phyloP scores from a whole-genome alignment of 2,113 vertebrate species.

The Pterocles gutturalis region DNA sequence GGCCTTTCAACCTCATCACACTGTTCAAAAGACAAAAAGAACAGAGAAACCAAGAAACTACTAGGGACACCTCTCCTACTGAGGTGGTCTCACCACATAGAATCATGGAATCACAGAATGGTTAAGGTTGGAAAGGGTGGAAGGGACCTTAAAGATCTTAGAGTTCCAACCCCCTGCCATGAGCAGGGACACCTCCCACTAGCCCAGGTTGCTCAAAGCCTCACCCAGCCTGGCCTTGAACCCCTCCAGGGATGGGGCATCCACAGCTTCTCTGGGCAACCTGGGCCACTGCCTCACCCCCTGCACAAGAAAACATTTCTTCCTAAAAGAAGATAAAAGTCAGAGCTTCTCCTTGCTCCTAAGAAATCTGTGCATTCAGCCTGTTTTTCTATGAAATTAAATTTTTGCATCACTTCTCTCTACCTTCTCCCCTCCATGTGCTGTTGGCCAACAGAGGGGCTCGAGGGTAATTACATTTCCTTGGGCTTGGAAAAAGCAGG shows the following conservation, averaged over 20 bases:
- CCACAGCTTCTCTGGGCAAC: no score
- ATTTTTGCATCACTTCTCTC: not conserved
- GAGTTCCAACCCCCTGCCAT: no score
- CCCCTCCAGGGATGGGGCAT: no score
- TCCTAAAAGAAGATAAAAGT: not conserved
- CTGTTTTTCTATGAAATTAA: not conserved
- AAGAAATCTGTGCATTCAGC: not conserved
- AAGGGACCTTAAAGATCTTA: no score
- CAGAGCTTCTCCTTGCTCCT: not conserved
- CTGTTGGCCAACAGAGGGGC: not conserved
- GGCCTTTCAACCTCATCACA: not conserved
- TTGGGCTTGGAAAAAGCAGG: not conserved
- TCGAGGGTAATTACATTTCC: not conserved
- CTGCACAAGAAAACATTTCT: no score
- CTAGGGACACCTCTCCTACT: no score
- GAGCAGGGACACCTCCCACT: no score
- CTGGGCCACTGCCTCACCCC: no score
- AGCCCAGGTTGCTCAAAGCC: no score
- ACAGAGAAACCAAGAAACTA: not conserved
- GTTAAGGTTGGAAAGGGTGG: no score
- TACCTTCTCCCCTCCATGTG: not conserved
- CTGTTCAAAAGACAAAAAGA: not conserved
- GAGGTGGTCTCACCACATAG: fast-evolving
- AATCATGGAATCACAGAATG: no score
- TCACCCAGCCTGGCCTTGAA: no score